These are phyloP conservation scores for Pteronotus mesoamericanus DNA, from an alignment of 2,797 vertebrate genomes.

Conservation along the genomic window DNA sequence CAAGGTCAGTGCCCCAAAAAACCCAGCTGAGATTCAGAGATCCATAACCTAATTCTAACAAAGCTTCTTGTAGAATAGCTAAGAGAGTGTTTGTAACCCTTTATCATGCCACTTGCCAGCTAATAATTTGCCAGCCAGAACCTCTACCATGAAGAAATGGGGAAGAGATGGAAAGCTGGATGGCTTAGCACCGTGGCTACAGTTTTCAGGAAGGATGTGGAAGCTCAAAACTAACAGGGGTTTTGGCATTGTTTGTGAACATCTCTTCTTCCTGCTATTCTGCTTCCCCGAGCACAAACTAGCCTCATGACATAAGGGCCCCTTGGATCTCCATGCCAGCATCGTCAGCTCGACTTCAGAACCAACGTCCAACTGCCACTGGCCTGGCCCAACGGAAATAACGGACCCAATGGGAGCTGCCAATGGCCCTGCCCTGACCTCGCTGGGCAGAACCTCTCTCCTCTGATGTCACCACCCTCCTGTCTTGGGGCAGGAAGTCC, in stretches of 20 bases:
- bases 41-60: neutral
- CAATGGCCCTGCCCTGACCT: neutral
- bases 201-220: slow-evolving; percentile 16
- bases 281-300: neutral
- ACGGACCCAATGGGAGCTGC: slow-evolving; percentile 66
- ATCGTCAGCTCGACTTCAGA: slow-evolving; percentile 9
- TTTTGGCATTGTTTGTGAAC: neutral
- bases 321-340: slow-evolving; percentile 39
- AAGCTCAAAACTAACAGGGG: slow-evolving; percentile 53
- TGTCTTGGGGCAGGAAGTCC: neutral
- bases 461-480: neutral
- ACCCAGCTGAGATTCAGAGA: neutral
- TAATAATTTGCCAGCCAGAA: neutral
- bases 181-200: neutral
- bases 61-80: neutral
- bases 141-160: neutral
- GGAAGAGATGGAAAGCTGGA: neutral
- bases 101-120: neutral
- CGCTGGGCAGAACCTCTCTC: neutral
- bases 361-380: slow-evolving; percentile 29
- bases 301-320: neutral
- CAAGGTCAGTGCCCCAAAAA: neutral
- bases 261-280: neutral
- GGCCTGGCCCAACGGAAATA: slow-evolving; percentile 43
- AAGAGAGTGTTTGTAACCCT: neutral